phyloP scores from a whole-genome alignment of 2,888 invertebrate species.

The Epirrhoe alternata region DNA sequence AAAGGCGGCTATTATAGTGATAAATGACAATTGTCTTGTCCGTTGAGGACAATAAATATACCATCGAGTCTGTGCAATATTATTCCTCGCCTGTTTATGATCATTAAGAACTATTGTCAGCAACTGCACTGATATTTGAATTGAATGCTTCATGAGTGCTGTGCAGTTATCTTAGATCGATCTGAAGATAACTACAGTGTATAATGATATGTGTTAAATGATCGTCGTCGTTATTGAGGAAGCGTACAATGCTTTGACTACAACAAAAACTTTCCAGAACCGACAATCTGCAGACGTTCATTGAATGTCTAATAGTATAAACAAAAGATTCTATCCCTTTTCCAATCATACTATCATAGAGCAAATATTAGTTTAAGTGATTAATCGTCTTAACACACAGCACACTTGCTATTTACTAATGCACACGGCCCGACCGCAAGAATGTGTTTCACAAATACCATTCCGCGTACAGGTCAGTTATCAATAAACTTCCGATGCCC shows the following conservation, averaged over 20 bases:
- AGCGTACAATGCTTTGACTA: constrained; percentile 3
- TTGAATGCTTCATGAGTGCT: constrained; percentile 75
- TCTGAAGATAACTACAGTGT: constrained; percentile 69
- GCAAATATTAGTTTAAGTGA: constrained; percentile 20
- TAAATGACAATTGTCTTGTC: constrained; percentile 83
- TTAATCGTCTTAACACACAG: constrained; percentile 21
- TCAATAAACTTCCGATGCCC: constrained; percentile 26
- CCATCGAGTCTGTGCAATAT: constrained; percentile 75
- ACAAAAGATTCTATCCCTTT: constrained; percentile 1
- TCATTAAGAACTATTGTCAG: constrained; percentile 81
- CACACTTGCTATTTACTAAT: constrained; percentile 23
- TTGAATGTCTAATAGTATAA: constrained; percentile 3
- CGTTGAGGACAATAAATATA: constrained; percentile 77
- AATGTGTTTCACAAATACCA: constrained; percentile 34
- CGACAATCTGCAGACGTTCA: constrained; percentile 9
- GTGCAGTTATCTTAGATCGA: constrained; percentile 73
- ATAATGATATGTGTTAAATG: constrained; percentile 59
- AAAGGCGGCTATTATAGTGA: constrained; percentile 81
- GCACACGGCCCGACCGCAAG: constrained; percentile 22
- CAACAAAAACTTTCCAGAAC: constrained; percentile 1
- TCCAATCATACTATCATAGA: constrained; percentile 13
- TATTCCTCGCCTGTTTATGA: constrained; percentile 76
- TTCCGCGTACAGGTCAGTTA: constrained; percentile 33
- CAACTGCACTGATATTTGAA: constrained; percentile 75
- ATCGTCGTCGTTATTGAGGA: constrained; percentile 33